Percentiles rank a stretch among this genome's conserved stretches.
Conservation (phyloP, 2,888 invertebrate species). For the Bruchidius siliquastri region DNA sequence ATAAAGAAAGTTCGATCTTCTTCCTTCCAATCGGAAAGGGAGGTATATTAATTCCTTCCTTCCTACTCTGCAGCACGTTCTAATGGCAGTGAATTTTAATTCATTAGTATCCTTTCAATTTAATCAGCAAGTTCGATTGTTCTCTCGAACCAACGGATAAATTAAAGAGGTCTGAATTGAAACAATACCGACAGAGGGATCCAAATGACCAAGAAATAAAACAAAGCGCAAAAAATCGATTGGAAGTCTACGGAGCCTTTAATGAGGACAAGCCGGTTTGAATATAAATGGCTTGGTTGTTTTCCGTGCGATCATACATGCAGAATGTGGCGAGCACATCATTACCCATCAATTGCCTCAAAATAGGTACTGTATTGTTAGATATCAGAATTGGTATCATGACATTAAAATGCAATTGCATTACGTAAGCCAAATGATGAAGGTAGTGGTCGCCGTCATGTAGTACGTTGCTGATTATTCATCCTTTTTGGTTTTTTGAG, state of each 20-base stretch:
- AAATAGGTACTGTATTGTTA: slow-evolving; percentile 9
- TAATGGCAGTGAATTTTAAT: not conserved
- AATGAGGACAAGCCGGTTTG: not conserved
- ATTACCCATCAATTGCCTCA: not conserved
- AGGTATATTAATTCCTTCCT: not conserved
- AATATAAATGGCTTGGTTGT: not conserved
- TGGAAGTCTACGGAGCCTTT: not conserved
- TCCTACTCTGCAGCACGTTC: not conserved
- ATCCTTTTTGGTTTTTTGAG: too few species aligned
- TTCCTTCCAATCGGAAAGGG: not conserved
- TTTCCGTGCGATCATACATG: not conserved
- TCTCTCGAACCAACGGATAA: slow-evolving; percentile 5
- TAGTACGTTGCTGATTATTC: too few species aligned
- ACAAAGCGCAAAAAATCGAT: not conserved
- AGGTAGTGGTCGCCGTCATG: too few species aligned
- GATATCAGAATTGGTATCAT: not conserved
- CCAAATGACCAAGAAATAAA: slow-evolving; percentile 10
- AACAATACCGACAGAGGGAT: slow-evolving; percentile 17
- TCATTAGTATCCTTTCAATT: slow-evolving; percentile 3
- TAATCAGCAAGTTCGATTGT: slow-evolving; percentile 1
- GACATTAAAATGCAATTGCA: not conserved
- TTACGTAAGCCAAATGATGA: too few species aligned
- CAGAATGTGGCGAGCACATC: not conserved
- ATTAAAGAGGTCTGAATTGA: slow-evolving; percentile 16
- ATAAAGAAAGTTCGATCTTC: not conserved